phyloP scores from a whole-genome alignment of 2,113 vertebrate species.

The Hystrix cristata region DNA sequence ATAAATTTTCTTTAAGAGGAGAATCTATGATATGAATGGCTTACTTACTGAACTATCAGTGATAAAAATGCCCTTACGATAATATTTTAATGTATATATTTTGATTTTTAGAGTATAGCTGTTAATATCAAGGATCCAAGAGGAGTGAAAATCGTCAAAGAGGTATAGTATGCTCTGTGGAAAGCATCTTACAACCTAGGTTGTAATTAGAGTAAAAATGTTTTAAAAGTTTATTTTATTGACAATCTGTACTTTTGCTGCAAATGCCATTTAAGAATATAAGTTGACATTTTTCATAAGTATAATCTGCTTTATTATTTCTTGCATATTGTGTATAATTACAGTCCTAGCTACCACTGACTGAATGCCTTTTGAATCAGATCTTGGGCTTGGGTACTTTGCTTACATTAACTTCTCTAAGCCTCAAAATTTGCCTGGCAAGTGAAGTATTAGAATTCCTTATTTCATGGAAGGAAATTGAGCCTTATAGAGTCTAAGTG shows the following conservation, averaged over 20 bases:
- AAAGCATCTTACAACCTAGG: background rate
- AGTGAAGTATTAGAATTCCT: background rate
- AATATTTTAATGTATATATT: conserved; percentile 55
- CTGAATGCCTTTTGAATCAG: background rate
- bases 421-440: background rate
- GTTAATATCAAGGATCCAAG: conserved; percentile 94
- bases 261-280: conserved; percentile 30
- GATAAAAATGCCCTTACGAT: conserved; percentile 43
- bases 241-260: background rate
- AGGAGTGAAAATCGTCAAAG: conserved; percentile 91
- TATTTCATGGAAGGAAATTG: conserved; percentile 15
- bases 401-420: background rate
- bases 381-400: conserved; percentile 1
- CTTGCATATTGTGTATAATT: background rate
- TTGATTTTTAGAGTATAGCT: conserved; percentile 93
- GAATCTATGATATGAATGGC: background rate
- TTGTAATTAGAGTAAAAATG: background rate
- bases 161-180: conserved; percentile 87
- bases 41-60: conserved; percentile 26
- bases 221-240: conserved; percentile 54
- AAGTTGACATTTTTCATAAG: background rate
- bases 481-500: background rate
- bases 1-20: conserved; percentile 40
- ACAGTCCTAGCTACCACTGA: background rate
- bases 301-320: conserved; percentile 55